Percentiles rank a stretch among this genome's conserved stretches.
These are phyloP conservation scores for Entelurus aequoreus DNA, from an alignment of 2,113 vertebrate species.

Conservation along the genomic window DNA sequence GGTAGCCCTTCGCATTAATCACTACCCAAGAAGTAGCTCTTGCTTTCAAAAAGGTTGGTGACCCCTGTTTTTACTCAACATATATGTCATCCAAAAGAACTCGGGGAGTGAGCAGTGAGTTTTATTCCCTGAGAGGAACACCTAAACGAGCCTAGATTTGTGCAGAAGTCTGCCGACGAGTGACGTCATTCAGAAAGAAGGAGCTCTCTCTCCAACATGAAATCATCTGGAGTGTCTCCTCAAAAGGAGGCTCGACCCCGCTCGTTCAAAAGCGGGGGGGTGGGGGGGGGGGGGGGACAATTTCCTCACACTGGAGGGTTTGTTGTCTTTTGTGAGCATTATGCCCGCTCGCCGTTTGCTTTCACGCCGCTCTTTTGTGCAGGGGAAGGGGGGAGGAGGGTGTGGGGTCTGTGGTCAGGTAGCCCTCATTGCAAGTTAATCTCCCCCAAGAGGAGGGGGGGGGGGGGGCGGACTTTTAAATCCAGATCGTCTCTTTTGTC, in stretches of 20 bases:
- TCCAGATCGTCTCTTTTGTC: conserved; percentile 57
- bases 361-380: conserved; percentile 79
- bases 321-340: conserved; percentile 80
- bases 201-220: conserved; percentile 56
- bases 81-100: too few species aligned
- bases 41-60: too few species aligned
- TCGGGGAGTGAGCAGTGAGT: too few species aligned
- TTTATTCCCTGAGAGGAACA: too few species aligned
- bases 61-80: too few species aligned
- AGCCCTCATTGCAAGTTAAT: conserved; percentile 81
- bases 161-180: too few species aligned
- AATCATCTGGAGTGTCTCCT: conserved; percentile 72
- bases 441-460: conserved; percentile 65
- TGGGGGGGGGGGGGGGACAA: conserved; percentile 51
- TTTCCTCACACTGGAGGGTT: conserved; percentile 77
- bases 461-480: too few species aligned
- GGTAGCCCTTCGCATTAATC: too few species aligned
- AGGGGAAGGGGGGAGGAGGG: conserved; percentile 71
- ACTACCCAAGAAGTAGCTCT: too few species aligned
- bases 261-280: too few species aligned
- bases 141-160: too few species aligned
- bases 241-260: conserved; percentile 67
- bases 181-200: too few species aligned
- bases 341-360: conserved; percentile 68
- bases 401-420: conserved; percentile 75